Base-by-base conservation (phyloP, 2,113 vertebrate species). In the Bufo bufo region DNA sequence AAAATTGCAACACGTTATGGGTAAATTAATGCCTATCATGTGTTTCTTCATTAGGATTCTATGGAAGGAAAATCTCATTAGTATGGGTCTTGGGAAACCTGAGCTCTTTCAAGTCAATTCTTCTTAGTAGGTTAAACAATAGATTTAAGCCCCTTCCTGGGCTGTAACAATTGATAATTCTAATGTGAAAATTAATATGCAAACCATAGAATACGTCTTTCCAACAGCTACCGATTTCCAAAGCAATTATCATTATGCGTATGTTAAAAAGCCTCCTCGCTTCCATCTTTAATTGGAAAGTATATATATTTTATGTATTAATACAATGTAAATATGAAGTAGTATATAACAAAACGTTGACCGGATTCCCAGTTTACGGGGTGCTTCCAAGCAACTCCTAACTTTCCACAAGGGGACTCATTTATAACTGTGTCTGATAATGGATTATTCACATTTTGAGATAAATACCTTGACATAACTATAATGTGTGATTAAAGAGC, bases 111-210 rank as follows among this genome's bases (percentile, higher is more conserved):
- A 79, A 86, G 85, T 56, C 65, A 74, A 78, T 86, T 82, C 77
- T 82, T 75, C 79, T 87, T 87, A 87, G 86, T 59, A 82, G 78
- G 78, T 87, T 87, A 87, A 87, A 87, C 86, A 87, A 87, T 87
- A 47, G 86, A 82, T 87, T 84, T 85, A 89, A 85, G 87, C 54
- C 82, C 63, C 61, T 84, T 89, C 82, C 83, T 56, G 49, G 83
- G 87, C 72, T 89, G 72, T 69, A 89, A 85, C 59, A 84, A 85
- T 78, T 89, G 87, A 89, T 89, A 89, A 89, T 85, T 89, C 75
- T 78, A 89, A 84, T 69, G 72, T 54, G 83, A 56, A 85, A 79
- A 84, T 84, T 65, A 89, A 79, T 89, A 84, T 85, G 82, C 75
- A 84, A 85, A 89, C 52, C 61, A 4, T 45, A 78, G 52, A 85